A percentile compares a stretch with the other conserved stretches of the same genome.
phyloP scores from a whole-genome alignment of 2,797 vertebrate genomes.

The Nothura maculosa region DNA sequence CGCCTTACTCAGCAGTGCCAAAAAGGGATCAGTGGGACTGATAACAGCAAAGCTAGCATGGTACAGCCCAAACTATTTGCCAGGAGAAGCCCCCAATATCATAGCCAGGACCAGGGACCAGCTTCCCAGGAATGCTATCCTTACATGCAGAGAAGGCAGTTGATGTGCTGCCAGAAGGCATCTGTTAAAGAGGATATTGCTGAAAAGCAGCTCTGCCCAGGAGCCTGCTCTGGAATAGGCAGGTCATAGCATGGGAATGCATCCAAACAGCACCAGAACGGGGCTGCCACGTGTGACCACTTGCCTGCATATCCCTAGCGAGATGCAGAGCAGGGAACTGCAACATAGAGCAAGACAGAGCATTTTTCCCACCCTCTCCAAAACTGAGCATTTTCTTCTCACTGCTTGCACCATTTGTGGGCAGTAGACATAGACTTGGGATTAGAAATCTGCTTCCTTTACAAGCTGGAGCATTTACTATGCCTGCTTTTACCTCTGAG shows the following conservation, averaged over 20 bases:
- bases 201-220: constrained; percentile 20
- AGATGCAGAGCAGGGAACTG: background rate
- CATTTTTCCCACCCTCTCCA: background rate
- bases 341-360: background rate
- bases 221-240: background rate
- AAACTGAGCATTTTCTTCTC: background rate
- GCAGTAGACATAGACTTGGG: background rate
- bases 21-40: background rate
- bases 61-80: background rate
- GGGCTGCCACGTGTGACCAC: background rate
- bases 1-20: background rate
- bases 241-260: background rate
- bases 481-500: background rate
- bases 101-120: background rate
- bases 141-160: background rate
- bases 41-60: background rate
- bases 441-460: background rate
- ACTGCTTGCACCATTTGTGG: background rate
- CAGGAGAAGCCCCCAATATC: background rate
- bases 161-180: background rate
- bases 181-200: background rate
- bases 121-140: background rate
- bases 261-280: background rate
- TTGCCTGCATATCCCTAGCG: background rate
- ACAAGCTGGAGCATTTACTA: background rate